Conservation (phyloP, 2,888 invertebrate genomes). For the Caenorhabditis drosophilae region DNA sequence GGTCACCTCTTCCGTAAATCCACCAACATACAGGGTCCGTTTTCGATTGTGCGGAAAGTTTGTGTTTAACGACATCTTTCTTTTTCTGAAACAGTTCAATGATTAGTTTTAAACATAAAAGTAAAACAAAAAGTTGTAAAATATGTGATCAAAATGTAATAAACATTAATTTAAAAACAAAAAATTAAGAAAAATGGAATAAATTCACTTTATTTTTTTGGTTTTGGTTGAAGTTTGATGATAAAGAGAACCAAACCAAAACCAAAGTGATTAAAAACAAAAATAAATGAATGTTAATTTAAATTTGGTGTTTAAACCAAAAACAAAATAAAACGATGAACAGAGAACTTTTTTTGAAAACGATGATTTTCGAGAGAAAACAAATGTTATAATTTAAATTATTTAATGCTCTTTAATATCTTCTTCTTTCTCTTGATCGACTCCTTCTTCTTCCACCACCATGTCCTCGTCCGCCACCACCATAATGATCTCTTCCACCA, state of each 20-base stretch:
- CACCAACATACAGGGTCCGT: slow-evolving; percentile 71
- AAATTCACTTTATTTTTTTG: too few relatives aligned
- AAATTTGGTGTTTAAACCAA: neutral
- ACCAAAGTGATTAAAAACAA: too few relatives aligned
- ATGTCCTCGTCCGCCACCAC: slow-evolving; percentile 30
- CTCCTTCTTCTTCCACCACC: slow-evolving; percentile 28
- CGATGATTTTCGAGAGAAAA: neutral
- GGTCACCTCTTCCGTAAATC: slow-evolving; percentile 83
- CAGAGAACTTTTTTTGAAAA: neutral
- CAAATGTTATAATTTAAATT: slow-evolving; percentile 3
- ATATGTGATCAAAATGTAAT: too few relatives aligned
- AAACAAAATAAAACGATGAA: neutral
- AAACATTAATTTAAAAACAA: too few relatives aligned
- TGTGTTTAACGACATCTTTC: too few relatives aligned
- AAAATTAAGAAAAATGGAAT: neutral
- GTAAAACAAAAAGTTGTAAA: too few relatives aligned
- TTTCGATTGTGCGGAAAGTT: slow-evolving; percentile 69
- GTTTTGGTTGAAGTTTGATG: too few relatives aligned
- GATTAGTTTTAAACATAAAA: too few relatives aligned
- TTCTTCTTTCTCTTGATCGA: slow-evolving; percentile 29
- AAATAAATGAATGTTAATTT: neutral
- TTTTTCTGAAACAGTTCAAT: too few relatives aligned
- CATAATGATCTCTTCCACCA: slow-evolving; percentile 14
- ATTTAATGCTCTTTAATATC: slow-evolving; percentile 25
- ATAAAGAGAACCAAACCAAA: too few relatives aligned